phyloP scores from a whole-genome alignment of 2,113 vertebrate genomes.

The Mustelus asterias region DNA sequence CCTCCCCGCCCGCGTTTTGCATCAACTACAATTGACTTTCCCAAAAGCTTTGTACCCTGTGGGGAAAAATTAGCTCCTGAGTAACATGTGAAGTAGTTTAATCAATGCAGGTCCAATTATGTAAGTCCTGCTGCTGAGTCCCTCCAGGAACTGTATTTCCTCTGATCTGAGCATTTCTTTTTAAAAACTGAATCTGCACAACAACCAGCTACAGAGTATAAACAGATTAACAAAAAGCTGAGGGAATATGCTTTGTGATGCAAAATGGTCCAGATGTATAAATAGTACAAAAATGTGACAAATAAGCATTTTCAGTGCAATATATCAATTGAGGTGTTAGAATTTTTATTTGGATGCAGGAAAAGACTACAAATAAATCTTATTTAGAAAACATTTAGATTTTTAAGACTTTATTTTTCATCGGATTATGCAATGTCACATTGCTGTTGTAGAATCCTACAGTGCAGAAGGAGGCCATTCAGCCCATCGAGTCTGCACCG shows the following conservation, averaged over 20 bases:
- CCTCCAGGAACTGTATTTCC: background rate
- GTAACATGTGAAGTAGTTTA: background rate
- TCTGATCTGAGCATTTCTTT: background rate
- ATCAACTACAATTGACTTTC: background rate
- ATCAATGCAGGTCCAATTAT: slow-evolving; percentile 6
- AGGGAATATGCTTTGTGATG: background rate
- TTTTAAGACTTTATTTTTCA: background rate
- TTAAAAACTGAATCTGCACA: background rate
- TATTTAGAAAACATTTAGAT: background rate
- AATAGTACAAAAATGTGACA: background rate
- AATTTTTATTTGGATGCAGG: background rate
- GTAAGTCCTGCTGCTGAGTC: background rate
- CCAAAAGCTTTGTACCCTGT: background rate
- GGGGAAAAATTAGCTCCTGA: background rate
- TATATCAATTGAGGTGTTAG: background rate
- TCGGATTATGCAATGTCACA: background rate
- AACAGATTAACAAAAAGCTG: slow-evolving; percentile 1
- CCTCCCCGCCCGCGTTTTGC: background rate
- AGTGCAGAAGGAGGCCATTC: too few relatives aligned
- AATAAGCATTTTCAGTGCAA: background rate
- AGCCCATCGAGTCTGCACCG: too few relatives aligned
- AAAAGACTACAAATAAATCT: background rate
- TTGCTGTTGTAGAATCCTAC: background rate
- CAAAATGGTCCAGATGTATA: background rate
- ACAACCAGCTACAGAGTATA: background rate